Conservation (phyloP, 2,888 invertebrate species). For the Ormyrus nitidulus region DNA sequence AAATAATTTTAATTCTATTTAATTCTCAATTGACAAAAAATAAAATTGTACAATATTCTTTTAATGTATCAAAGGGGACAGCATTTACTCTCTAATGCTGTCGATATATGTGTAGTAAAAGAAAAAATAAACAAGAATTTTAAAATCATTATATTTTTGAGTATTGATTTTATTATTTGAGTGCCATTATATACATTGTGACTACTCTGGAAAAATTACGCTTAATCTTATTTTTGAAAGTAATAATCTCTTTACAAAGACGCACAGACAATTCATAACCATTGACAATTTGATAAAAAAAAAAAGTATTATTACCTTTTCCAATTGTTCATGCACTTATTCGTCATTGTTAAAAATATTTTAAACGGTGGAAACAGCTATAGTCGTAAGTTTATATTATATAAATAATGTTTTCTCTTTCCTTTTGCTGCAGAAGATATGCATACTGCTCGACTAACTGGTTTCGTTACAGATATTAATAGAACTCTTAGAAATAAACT, state of each 20-base stretch:
- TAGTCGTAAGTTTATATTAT: not conserved
- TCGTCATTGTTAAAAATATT: not conserved
- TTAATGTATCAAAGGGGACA: no score
- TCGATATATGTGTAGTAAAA: not conserved
- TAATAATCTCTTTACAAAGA: conserved; percentile 4
- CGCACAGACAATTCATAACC: not conserved
- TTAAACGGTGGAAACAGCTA: not conserved
- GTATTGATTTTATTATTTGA: conserved; percentile 11
- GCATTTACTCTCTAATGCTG: no score
- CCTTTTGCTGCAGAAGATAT: not conserved
- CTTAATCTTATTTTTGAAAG: conserved; percentile 10
- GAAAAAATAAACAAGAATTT: not conserved
- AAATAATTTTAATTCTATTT: not conserved
- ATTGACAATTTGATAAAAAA: not conserved
- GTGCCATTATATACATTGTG: conserved; percentile 6
- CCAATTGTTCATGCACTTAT: not conserved
- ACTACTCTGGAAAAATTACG: conserved; percentile 13
- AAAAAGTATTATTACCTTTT: conserved; percentile 30
- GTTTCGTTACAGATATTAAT: conserved; percentile 1
- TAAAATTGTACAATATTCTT: no score
- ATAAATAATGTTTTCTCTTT: conserved; percentile 8
- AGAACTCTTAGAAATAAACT: conserved; percentile 15
- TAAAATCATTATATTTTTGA: not conserved
- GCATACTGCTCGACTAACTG: not conserved
- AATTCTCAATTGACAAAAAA: no score